Conservation (phyloP, 2,888 invertebrate genomes). For the Diaperis boleti region DNA sequence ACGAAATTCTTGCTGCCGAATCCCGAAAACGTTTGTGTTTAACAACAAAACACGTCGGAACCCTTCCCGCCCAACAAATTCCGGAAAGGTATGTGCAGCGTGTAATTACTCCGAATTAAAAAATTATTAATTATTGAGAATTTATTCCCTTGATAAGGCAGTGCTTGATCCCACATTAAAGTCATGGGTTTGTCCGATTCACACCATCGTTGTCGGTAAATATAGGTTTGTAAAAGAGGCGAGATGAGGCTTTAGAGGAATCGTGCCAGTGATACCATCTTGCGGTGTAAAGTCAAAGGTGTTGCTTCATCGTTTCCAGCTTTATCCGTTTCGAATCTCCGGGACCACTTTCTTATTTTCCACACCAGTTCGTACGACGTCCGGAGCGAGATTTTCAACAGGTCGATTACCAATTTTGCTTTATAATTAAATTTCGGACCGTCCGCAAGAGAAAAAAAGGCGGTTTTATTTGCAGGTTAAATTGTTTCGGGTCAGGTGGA, state of each 20-base stretch:
- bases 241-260: constrained; percentile 46
- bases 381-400: constrained; percentile 29
- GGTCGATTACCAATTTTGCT: constrained; percentile 24
- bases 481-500: too few species aligned
- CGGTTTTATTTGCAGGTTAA: too few species aligned
- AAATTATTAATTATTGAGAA: constrained; percentile 36
- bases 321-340: constrained; percentile 35
- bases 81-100: constrained; percentile 15
- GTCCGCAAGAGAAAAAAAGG: not conserved
- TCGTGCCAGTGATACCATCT: constrained; percentile 59
- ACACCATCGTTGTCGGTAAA: constrained; percentile 56
- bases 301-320: constrained; percentile 41
- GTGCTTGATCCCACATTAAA: constrained; percentile 44
- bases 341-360: constrained; percentile 36
- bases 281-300: constrained; percentile 47
- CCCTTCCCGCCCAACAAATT: constrained; percentile 15
- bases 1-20: too few species aligned
- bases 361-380: constrained; percentile 5
- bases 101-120: constrained; percentile 33
- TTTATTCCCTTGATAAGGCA: constrained; percentile 23
- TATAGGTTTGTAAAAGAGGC: constrained; percentile 52
- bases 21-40: too few species aligned
- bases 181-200: constrained; percentile 56
- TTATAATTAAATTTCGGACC: constrained; percentile 33
- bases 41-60: too few species aligned